A percentile compares a stretch with the other conserved stretches of the same genome.
Evolutionary conservation across 1,140 invertebrate genomes (phyloP).

Genomic region (Meloidogyne chitwoodi): DNA sequence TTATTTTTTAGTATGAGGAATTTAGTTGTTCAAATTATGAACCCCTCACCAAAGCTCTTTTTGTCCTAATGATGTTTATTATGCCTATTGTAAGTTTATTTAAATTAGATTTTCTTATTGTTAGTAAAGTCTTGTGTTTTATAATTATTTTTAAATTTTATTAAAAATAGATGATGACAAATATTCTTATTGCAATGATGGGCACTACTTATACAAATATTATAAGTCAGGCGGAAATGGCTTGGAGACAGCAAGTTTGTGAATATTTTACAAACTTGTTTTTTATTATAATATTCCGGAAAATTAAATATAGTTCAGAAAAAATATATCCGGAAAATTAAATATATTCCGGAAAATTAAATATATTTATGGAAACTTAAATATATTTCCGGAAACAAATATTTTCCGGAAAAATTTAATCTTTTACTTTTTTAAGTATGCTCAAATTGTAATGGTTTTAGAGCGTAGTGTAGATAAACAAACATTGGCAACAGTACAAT

Average conservation of each 20-base stretch:
- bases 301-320: too few species aligned
- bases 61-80: conserved; percentile 83
- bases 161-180: conserved; percentile 65
- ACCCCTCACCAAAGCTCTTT: conserved; percentile 82
- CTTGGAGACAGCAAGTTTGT: conserved; percentile 91
- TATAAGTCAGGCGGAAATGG: conserved; percentile 94
- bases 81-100: conserved; percentile 67
- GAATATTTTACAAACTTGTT: neutral
- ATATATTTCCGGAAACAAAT: too few species aligned
- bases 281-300: too few species aligned
- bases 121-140: too few species aligned
- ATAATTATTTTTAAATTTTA: neutral
- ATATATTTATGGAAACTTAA: too few species aligned
- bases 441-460: conserved; percentile 90
- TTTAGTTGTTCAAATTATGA: conserved; percentile 82
- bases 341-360: too few species aligned
- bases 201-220: conserved; percentile 68
- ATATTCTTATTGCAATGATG: conserved; percentile 65
- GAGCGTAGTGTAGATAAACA: conserved; percentile 84
- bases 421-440: conserved; percentile 72
- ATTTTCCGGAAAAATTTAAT: neutral
- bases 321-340: too few species aligned
- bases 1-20: conserved; percentile 76
- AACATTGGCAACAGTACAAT: conserved; percentile 80
- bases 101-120: neutral